Evolutionary conservation across 2,113 vertebrate species (phyloP).

Genomic region (Solea solea): DNA sequence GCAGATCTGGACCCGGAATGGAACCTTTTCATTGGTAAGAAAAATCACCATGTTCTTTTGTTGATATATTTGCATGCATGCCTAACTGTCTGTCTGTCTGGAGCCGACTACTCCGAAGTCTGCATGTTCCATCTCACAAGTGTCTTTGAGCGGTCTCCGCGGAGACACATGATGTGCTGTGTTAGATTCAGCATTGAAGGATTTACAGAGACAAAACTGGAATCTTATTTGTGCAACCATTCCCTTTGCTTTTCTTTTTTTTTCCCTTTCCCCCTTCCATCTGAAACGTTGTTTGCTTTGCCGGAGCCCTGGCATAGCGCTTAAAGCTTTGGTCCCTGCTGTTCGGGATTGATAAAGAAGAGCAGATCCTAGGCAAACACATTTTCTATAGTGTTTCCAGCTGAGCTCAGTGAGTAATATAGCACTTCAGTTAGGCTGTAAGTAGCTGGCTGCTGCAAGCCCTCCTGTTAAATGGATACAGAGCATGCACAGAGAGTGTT

Average conservation of each 20-base stretch:
- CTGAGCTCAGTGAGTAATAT: constrained; percentile 78
- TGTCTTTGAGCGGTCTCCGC: constrained; percentile 58
- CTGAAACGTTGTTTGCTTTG: constrained; percentile 72
- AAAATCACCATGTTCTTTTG: constrained; percentile 5
- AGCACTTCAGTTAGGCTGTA: constrained; percentile 67
- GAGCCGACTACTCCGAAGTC: no score
- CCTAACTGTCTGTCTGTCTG: constrained; percentile 6
- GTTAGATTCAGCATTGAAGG: constrained; percentile 73
- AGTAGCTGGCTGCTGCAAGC: constrained; percentile 75
- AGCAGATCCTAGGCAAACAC: constrained; percentile 75
- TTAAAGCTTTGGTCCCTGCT: constrained; percentile 75
- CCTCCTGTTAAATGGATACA: constrained; percentile 71
- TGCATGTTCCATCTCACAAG: constrained; percentile 45
- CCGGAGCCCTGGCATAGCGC: constrained; percentile 64
- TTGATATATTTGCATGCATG: constrained; percentile 1
- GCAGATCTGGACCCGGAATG: constrained; percentile 97
- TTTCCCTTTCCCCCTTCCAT: constrained; percentile 13
- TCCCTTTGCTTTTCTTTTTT: constrained; percentile 29
- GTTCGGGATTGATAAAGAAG: constrained; percentile 80
- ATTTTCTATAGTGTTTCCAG: constrained; percentile 80
- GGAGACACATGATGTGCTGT: constrained; percentile 57
- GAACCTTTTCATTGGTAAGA: constrained; percentile 97
- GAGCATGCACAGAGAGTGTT: constrained; percentile 62
- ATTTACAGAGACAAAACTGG: constrained; percentile 76
- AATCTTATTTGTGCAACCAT: constrained; percentile 75